Conservation (phyloP, 2,797 vertebrate genomes). For the Bothrops alternatus region DNA sequence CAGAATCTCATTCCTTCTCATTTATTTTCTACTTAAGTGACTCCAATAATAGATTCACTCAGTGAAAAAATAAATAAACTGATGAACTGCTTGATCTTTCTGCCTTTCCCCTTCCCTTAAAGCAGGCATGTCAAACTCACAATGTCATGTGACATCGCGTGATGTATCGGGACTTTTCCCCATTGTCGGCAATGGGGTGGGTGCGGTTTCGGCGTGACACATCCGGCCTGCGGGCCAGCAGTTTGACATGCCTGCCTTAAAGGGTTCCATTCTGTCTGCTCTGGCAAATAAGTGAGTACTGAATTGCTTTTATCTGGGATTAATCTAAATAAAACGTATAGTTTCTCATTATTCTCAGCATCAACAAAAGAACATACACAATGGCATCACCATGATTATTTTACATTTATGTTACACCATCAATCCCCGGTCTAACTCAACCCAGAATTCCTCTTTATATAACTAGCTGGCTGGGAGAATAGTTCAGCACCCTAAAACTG, state of each 20-base stretch:
- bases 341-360: constrained; percentile 30
- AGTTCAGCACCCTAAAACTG: not conserved
- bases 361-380: constrained; percentile 5
- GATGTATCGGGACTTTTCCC: no score
- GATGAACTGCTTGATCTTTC: not conserved
- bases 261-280: not conserved
- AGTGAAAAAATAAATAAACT: not conserved
- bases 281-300: not conserved
- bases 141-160: no score
- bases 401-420: not conserved
- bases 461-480: not conserved
- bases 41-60: rapidly evolving
- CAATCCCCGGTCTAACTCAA: not conserved
- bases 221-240: no score
- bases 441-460: not conserved
- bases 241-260: not conserved
- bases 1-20: not conserved
- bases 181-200: no score
- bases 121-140: no score
- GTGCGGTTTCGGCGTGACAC: no score
- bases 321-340: not conserved
- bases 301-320: not conserved
- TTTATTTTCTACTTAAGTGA: constrained; percentile 8
- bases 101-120: not conserved
- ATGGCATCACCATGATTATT: constrained; percentile 6